Conservation (phyloP, 2,113 vertebrate species). For the Poeciliopsis occidentalis region DNA sequence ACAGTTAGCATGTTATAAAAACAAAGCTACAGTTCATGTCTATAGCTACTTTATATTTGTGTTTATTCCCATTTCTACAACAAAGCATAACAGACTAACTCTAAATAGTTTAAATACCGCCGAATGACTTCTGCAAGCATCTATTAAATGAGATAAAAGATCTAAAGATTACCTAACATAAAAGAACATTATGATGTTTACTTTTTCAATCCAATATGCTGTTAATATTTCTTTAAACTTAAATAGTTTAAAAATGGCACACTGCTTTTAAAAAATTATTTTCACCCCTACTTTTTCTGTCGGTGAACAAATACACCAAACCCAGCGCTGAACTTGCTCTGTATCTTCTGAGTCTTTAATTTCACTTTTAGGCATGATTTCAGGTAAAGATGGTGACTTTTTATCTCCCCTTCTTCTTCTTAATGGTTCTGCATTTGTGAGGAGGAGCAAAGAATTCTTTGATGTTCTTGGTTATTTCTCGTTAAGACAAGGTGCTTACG, state of each 20-base stretch:
- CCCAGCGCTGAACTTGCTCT: not conserved
- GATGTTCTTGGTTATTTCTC: not conserved
- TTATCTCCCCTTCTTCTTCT: not conserved
- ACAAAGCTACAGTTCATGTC: slow-evolving; percentile 30
- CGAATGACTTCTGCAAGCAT: slow-evolving; percentile 14
- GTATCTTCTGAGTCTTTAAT: slow-evolving; percentile 21
- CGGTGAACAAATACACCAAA: slow-evolving; percentile 10
- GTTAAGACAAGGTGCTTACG: not conserved
- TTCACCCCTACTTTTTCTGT: not conserved
- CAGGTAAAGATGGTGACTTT: not conserved
- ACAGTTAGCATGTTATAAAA: slow-evolving; percentile 59
- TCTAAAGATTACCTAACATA: not conserved
- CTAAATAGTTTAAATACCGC: slow-evolving; percentile 29
- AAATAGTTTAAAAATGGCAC: slow-evolving; percentile 22
- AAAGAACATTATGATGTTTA: not conserved
- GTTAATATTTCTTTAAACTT: slow-evolving; percentile 6
- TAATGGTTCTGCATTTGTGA: not conserved
- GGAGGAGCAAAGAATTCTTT: not conserved
- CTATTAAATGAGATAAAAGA: slow-evolving; percentile 42
- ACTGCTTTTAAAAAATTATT: slow-evolving; percentile 5
- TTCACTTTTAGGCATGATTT: slow-evolving; percentile 13
- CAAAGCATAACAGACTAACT: slow-evolving; percentile 20
- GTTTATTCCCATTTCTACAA: slow-evolving; percentile 10
- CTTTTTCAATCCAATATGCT: not conserved
- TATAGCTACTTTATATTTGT: not conserved